Conservation (phyloP, 2,113 vertebrate genomes). For the Rhinogobius similis region DNA sequence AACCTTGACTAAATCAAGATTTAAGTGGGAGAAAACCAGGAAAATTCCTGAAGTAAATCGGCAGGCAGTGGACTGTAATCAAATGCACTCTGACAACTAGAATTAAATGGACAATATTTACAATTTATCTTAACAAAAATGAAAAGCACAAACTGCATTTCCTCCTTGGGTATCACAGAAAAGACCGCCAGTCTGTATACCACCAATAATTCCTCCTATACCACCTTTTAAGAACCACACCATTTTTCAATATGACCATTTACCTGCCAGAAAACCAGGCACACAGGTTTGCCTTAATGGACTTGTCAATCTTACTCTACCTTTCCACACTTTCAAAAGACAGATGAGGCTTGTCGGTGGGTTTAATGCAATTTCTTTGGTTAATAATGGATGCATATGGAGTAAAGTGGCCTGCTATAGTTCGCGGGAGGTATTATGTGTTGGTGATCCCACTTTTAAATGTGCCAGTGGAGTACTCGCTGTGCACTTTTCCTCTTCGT, state of each 20-base stretch:
- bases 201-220: not conserved
- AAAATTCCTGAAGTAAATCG: not conserved
- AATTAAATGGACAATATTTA: not conserved
- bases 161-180: not conserved
- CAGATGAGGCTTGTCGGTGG: not conserved
- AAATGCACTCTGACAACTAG: not conserved
- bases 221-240: not conserved
- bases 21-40: too few species aligned
- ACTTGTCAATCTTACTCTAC: not conserved
- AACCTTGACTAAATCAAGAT: too few species aligned
- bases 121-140: not conserved
- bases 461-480: conserved; percentile 43
- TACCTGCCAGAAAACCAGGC: not conserved
- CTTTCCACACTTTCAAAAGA: not conserved
- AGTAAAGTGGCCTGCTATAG: conserved; percentile 4
- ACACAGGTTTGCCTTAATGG: not conserved
- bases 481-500: conserved; percentile 38
- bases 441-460: conserved; percentile 43
- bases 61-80: too few species aligned
- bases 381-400: conserved; percentile 17
- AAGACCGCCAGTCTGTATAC: not conserved
- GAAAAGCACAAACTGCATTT: too few species aligned
- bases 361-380: not conserved
- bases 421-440: conserved; percentile 21
- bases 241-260: not conserved